Conservation (phyloP, 1,140 invertebrate genomes). For the Drosophila lowei region DNA sequence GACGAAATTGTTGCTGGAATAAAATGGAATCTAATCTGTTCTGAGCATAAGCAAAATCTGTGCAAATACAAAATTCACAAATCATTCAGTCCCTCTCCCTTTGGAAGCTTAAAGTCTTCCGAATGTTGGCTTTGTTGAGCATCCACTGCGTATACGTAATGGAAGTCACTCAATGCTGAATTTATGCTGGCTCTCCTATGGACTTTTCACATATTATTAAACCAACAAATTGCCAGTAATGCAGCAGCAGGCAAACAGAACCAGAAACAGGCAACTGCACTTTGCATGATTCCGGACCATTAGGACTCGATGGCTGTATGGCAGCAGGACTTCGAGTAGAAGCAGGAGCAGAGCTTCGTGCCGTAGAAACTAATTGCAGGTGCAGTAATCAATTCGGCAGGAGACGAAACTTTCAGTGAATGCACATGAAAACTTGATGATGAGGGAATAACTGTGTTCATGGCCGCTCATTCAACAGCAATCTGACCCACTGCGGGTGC, state of each 20-base stretch:
- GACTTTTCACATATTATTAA: conserved; percentile 59
- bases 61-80: conserved; percentile 18
- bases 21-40: conserved; percentile 42
- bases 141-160: conserved; percentile 63
- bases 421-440: conserved; percentile 34
- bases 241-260: conserved; percentile 34
- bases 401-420: conserved; percentile 40
- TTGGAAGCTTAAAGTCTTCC: conserved; percentile 11
- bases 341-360: conserved; percentile 28
- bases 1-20: conserved; percentile 39
- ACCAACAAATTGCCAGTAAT: conserved; percentile 70
- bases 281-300: conserved; percentile 71
- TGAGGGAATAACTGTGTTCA: conserved; percentile 6
- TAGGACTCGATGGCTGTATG: conserved; percentile 32
- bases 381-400: conserved; percentile 47
- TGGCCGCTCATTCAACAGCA: not conserved
- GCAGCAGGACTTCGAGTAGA: conserved; percentile 32
- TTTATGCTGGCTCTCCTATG: not conserved
- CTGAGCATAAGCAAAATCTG: conserved; percentile 27
- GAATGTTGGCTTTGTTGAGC: conserved; percentile 14
- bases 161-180: conserved; percentile 19
- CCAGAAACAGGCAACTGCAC: conserved; percentile 44
- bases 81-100: conserved; percentile 35
- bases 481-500: conserved; percentile 11
- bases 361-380: conserved; percentile 52